Base-by-base conservation (phyloP, 2,888 invertebrate genomes). In the Synanthedon tipuliformis region DNA sequence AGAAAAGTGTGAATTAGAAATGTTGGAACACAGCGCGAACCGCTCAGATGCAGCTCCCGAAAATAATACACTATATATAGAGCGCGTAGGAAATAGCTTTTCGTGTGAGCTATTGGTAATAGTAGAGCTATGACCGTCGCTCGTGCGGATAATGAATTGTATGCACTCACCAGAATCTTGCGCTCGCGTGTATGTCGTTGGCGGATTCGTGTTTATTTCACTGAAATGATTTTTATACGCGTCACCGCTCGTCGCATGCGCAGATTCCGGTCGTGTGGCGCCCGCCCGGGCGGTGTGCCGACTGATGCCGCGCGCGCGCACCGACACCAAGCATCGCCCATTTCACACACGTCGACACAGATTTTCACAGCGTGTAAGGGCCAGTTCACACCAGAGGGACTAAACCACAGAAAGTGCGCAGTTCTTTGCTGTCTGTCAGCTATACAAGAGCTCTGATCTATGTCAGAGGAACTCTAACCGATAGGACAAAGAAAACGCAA, bases 271-370 rank as follows among this genome's bases (percentile, higher is more conserved):
- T 87, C 87, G 86, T 86, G 83, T 83, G 84, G 85, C 86, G 79
- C 84, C 86, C 86, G 86, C 86, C 85, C 86, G 85, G 86, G 87
- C 86, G 86, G 87, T 72, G 68, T 75, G 86, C 84, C 84, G 85
- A 87, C 87, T 87, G 85, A 67, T 71, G 72, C 62, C 65, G 63
- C 66, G 64, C 68, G 64, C 57, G 61, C 65, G 62, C 70, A 62
- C 61, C 53, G 13, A 50, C 45, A 50, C 18, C 16, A 23, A 12
- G 55, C 49, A 52, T 53, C 54, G 50, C 15, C 13, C 50, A 13
- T 15, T n/a, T 18, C 13, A 48, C 34, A 52, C 52, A 23, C 12
- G 45, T 8, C 49, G 11, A 13, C 49, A 49, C 49, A 18, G 49
- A 18, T 16, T 51, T n/a, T 16, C 12, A 51, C 51, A 12, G 13